Evolutionary conservation across 2,113 vertebrate genomes (phyloP), one percentile per base, ranked within the genome.

Genomic region (Tragulus kanchil): DNA sequence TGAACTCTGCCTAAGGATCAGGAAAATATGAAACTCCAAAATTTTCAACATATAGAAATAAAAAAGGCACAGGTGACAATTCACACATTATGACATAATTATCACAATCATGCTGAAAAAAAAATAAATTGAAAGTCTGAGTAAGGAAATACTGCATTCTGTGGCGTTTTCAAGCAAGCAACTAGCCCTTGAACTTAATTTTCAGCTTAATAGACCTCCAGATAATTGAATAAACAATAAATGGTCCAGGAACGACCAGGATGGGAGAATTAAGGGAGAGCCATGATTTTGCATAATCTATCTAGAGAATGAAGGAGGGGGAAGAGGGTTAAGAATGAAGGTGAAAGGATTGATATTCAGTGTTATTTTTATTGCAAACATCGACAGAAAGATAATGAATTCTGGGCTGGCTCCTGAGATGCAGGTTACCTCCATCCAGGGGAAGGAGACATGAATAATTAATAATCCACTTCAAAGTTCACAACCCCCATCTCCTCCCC

Each of bases 291-390:
- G 67, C 93, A 97, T 67, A 97, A 75, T 21, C 42, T 61, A 14
- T 36, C 42, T 62, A 85, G 59, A 97, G 85, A 93, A 95, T 77
- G 93, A 71, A 96, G 84, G 94, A 96, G 56, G 28, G 91, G 75
- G 75, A 92, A 25, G 87, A 95, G 59, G 85, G 67, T 79, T 96
- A 94, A 97, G 71, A 79, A 36, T 36, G 90, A 96, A 98, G 92
- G 94, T 93, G 91, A 96, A 87, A 95, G 94, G 96, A 98, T 96
- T 98, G 98, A 98, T 97, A 98, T 96, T 97, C 97, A 96, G 77
- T 58, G 92, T 98, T 98, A 97, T 97, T 98, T 98, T 98, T 96
- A 98, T 93, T 98, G 96, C 95, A 98, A 97, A 97, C 96, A 97
- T 96, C 14, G 14, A 86, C 90, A 97, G 85, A 92, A 97, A 98